phyloP scores from a whole-genome alignment of 2,797 vertebrate genomes.

The Nothura maculosa region DNA sequence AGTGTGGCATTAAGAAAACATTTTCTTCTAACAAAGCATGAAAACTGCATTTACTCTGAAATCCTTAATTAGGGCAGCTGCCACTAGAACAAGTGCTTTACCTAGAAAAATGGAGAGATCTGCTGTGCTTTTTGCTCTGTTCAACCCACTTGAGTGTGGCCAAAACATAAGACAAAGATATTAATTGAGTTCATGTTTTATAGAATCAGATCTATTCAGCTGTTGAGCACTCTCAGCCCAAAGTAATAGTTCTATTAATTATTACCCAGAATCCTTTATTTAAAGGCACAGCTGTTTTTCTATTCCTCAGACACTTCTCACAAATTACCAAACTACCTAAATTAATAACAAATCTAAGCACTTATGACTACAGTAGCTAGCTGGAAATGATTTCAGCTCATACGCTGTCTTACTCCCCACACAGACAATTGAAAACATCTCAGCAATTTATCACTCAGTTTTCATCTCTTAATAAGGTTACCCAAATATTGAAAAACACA shows the following conservation, averaged over 20 bases:
- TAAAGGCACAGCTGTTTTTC: conserved; percentile 33
- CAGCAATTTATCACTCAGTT: neutral
- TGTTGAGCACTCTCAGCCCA: conserved; percentile 33
- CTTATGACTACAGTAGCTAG: neutral
- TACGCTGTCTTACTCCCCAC: neutral
- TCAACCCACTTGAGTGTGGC: conserved; percentile 11
- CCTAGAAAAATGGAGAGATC: conserved; percentile 32
- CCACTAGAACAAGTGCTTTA: conserved; percentile 40
- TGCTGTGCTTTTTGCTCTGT: conserved; percentile 50
- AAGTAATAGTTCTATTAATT: conserved; percentile 61
- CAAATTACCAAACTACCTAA: conserved; percentile 18
- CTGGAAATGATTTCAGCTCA: conserved; percentile 10
- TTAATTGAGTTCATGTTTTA: conserved; percentile 40
- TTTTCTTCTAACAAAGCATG: conserved; percentile 36
- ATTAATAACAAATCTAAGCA: conserved; percentile 11
- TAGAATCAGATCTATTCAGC: conserved; percentile 28
- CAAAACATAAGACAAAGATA: conserved; percentile 55
- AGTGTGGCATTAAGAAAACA: conserved; percentile 23
- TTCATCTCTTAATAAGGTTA: neutral
- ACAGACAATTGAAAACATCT: conserved; percentile 10
- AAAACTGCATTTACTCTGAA: conserved; percentile 39
- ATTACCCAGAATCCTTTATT: conserved; percentile 28
- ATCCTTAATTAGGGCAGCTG: conserved; percentile 63
- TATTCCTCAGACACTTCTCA: conserved; percentile 2
- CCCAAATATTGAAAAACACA: neutral